These are phyloP conservation scores for Acronicta alni DNA, from an alignment of 2,888 invertebrate genomes.

Conservation along the genomic window DNA sequence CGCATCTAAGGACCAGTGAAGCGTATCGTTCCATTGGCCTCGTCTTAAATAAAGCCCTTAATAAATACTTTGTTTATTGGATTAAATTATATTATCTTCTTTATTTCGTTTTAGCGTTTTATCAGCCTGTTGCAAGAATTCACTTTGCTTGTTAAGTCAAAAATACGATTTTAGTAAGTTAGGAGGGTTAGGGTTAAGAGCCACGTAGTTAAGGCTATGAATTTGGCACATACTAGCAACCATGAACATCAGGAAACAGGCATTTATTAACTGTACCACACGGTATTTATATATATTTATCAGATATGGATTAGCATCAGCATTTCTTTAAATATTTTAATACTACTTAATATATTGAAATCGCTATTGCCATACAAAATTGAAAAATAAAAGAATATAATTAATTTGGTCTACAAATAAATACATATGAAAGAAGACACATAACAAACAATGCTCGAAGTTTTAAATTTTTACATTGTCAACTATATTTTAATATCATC, in stretches of 20 bases:
- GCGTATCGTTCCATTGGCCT: slow-evolving; percentile 68
- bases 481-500: slow-evolving; percentile 15
- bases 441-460: background rate
- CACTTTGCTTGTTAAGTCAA: background rate
- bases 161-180: background rate
- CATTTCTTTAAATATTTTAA: background rate
- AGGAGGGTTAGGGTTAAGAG: too few relatives aligned
- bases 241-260: too few relatives aligned
- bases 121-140: background rate
- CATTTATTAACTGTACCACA: too few relatives aligned
- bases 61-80: slow-evolving; percentile 53
- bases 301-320: too few relatives aligned
- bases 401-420: background rate
- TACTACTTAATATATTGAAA: background rate
- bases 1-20: slow-evolving; percentile 64
- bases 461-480: slow-evolving; percentile 3
- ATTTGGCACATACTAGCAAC: too few relatives aligned
- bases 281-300: too few relatives aligned
- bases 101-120: slow-evolving; percentile 21
- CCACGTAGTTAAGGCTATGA: too few relatives aligned
- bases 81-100: slow-evolving; percentile 39
- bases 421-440: background rate
- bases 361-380: too few relatives aligned
- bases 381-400: too few relatives aligned
- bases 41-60: slow-evolving; percentile 56